Evolutionary conservation across 2,888 invertebrate genomes (phyloP).

Genomic region (Steinernema hermaphroditum): DNA sequence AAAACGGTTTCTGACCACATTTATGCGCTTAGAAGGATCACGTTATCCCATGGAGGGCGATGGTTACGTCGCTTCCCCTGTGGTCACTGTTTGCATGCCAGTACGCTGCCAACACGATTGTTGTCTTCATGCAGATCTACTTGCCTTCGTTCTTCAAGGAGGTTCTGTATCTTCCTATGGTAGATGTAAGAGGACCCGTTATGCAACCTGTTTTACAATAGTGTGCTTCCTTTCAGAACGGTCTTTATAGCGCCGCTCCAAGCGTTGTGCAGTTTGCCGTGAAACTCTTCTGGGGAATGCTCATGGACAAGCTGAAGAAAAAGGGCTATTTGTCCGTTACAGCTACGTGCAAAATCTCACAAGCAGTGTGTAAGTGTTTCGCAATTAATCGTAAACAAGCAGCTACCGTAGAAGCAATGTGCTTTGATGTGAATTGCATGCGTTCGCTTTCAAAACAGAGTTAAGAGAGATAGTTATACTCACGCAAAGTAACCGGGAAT

Average conservation of each 20-base stretch:
- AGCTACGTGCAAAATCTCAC: slow-evolving; percentile 51
- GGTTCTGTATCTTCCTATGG: slow-evolving; percentile 50
- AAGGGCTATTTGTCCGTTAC: slow-evolving; percentile 45
- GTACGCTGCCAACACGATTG: slow-evolving; percentile 51
- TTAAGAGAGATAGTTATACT: no score
- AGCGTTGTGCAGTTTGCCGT: slow-evolving; percentile 46
- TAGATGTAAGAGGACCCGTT: slow-evolving; percentile 35
- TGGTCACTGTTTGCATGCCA: slow-evolving; percentile 46
- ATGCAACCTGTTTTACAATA: slow-evolving; percentile 7
- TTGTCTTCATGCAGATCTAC: slow-evolving; percentile 52
- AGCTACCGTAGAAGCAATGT: no score
- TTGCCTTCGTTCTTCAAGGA: slow-evolving; percentile 61
- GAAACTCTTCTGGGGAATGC: slow-evolving; percentile 53
- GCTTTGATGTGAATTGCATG: no score
- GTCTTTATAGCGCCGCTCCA: slow-evolving; percentile 52
- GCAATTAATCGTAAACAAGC: not conserved
- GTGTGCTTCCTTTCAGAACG: slow-evolving; percentile 47
- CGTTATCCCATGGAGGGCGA: slow-evolving; percentile 39
- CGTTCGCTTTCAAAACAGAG: no score
- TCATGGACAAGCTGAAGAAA: slow-evolving; percentile 49
- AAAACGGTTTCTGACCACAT: not conserved
- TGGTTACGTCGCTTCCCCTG: slow-evolving; percentile 39
- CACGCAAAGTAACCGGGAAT: no score
- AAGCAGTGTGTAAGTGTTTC: slow-evolving; percentile 41
- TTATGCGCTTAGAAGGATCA: not conserved